Conservation (phyloP, 2,888 invertebrate species). For the Xanthia togata region DNA sequence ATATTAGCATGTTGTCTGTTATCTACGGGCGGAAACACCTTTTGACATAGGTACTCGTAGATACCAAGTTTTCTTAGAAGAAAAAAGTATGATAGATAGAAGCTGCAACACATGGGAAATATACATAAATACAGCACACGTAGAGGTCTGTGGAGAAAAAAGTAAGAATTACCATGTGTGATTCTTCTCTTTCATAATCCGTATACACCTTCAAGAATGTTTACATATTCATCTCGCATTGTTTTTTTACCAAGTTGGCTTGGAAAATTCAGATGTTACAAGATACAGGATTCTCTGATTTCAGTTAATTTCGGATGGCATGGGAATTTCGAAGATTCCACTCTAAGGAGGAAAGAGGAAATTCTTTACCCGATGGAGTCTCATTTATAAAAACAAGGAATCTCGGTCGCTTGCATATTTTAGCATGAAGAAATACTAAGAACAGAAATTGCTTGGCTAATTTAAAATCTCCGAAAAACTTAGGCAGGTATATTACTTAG, state of each 20-base stretch:
- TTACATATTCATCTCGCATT: constrained; percentile 26
- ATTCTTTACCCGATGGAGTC: neutral
- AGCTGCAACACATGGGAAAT: neutral
- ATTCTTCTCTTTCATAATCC: constrained; percentile 32
- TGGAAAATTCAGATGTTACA: neutral
- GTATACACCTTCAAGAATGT: constrained; percentile 24
- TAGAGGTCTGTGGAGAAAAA: neutral
- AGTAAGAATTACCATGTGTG: constrained; percentile 12
- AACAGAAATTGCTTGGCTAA: neutral
- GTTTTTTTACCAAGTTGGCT: neutral
- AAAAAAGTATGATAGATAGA: constrained; percentile 14
- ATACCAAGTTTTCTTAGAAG: neutral
- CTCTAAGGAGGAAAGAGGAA: neutral
- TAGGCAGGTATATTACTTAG: neutral
- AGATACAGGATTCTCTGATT: neutral
- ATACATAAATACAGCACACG: neutral
- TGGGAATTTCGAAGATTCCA: neutral
- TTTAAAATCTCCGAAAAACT: neutral
- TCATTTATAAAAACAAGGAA: neutral
- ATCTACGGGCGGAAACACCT: neutral
- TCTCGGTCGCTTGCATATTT: neutral
- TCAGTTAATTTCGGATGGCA: neutral
- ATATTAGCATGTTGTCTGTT: neutral
- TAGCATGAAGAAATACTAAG: neutral
- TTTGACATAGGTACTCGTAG: neutral